Conservation (phyloP, 2,888 invertebrate genomes). For the Hololepta plana region DNA sequence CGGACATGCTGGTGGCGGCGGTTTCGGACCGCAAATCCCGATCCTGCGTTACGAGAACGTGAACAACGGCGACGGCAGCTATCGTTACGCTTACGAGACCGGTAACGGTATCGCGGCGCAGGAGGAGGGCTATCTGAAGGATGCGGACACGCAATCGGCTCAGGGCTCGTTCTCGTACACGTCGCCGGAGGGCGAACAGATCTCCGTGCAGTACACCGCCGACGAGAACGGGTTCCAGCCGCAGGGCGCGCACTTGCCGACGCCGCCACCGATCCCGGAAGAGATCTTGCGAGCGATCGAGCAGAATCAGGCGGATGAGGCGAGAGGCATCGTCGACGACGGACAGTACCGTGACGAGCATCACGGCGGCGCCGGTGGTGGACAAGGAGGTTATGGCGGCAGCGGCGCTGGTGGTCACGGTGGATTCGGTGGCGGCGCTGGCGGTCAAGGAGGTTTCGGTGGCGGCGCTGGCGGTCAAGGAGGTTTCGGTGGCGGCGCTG, state of each 20-base stretch:
- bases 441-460: too few relatives aligned
- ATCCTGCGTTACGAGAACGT: conserved; percentile 39
- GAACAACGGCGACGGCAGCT: conserved; percentile 44
- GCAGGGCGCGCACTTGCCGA: conserved; percentile 31
- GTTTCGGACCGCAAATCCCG: conserved; percentile 24
- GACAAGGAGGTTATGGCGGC: too few relatives aligned
- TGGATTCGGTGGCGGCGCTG: too few relatives aligned
- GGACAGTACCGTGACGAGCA: conserved; percentile 14
- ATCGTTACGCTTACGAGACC: conserved; percentile 36
- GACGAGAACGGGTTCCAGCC: conserved; percentile 42
- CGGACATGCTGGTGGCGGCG: conserved; percentile 3
- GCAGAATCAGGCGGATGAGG: conserved; percentile 10
- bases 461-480: too few relatives aligned
- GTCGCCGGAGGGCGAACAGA: conserved; percentile 37
- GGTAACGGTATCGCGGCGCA: conserved; percentile 34
- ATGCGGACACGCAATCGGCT: conserved; percentile 32
- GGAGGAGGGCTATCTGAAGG: conserved; percentile 35
- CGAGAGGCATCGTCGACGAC: conserved; percentile 9
- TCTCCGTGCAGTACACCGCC: conserved; percentile 33
- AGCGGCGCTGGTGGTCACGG: too few relatives aligned
- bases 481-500: too few relatives aligned
- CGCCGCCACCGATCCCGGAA: conserved; percentile 32
- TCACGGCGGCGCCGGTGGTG: too few relatives aligned
- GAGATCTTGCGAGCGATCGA: conserved; percentile 9
- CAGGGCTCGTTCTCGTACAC: conserved; percentile 38